Evolutionary conservation across 2,113 vertebrate species (phyloP).

Genomic region (Halcyon senegalensis): DNA sequence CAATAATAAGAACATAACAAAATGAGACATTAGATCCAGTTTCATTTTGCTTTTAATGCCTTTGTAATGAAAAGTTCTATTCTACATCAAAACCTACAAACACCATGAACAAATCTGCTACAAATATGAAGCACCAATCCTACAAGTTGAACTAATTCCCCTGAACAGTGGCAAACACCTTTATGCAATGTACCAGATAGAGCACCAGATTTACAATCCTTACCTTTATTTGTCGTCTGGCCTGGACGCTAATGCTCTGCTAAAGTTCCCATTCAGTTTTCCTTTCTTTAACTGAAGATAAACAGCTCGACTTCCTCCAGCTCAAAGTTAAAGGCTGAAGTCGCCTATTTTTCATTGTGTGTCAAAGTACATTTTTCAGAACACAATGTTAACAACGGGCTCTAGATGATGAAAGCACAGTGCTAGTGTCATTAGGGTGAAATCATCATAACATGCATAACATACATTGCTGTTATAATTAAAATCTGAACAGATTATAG

Average conservation of each 20-base stretch:
- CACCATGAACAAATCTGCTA: neutral
- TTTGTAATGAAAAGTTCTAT: accelerated
- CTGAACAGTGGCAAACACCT: neutral
- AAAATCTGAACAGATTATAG: neutral
- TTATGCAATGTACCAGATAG: accelerated
- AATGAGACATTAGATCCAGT: neutral
- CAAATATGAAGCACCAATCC: accelerated
- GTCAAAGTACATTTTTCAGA: neutral
- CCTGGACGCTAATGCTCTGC: neutral
- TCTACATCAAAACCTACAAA: neutral
- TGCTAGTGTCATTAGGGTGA: neutral
- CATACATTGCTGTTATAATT: accelerated
- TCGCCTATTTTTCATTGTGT: neutral
- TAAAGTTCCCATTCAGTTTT: neutral
- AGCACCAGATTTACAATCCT: neutral
- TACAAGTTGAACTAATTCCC: neutral
- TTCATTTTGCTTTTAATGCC: neutral
- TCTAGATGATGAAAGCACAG: constrained; percentile 6
- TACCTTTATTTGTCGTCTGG: neutral
- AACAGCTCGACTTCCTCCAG: neutral
- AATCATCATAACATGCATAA: accelerated
- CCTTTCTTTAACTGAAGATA: neutral
- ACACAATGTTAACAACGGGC: neutral
- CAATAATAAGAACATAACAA: neutral
- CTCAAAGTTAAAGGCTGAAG: neutral